Base-by-base conservation (phyloP, 1,140 invertebrate genomes). In the Eupeodes corollae region DNA sequence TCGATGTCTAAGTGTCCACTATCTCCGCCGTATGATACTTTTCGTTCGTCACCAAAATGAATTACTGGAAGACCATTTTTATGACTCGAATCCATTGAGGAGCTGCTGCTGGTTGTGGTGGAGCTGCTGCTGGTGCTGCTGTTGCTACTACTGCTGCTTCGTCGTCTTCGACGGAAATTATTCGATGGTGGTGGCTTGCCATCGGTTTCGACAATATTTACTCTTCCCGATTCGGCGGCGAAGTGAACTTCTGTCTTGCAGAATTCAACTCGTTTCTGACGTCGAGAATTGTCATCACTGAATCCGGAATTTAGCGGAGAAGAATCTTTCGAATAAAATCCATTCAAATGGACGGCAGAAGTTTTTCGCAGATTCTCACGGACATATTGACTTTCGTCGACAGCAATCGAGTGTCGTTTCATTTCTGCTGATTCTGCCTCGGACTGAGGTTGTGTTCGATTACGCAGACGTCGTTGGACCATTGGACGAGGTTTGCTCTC, bases 231-330 rank as follows among this genome's bases (percentile, higher is more conserved):
- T 57, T 88, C 86, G n/a, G 83, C 80, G 0, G 84, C 82, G 65
- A 89, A 88, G 64, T 89, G 86, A 15, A 89, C 78, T 70, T 89
- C 86, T 0, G 85, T 88, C 71, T 88, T 88, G 60, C 84, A 85
- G 64, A 89, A 89, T 55, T 83, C 85, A 0, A 89, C 86, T 68
- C 79, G 84, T 63, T 88, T 88, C 13, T 73, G 63, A 69, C 51
- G 49, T 58, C 52, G 31, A 49, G 8, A 55, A 16, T 62, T 63
- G 11, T 63, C 59, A 35, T 53, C 52, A 26, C 58, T 50, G 44
- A 54, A 31, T 19, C 53, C 55, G 16, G n/a, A 14, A 13, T 46
- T 47, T 0, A 26, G 52, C 56, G 39, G 15, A 10, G n/a, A 13
- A 26, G 32, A 26, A 9, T 33, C 31, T 35, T 48, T 45, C 12